Evolutionary conservation across 2,797 vertebrate genomes (phyloP).

Genomic region (Dipus sagitta): DNA sequence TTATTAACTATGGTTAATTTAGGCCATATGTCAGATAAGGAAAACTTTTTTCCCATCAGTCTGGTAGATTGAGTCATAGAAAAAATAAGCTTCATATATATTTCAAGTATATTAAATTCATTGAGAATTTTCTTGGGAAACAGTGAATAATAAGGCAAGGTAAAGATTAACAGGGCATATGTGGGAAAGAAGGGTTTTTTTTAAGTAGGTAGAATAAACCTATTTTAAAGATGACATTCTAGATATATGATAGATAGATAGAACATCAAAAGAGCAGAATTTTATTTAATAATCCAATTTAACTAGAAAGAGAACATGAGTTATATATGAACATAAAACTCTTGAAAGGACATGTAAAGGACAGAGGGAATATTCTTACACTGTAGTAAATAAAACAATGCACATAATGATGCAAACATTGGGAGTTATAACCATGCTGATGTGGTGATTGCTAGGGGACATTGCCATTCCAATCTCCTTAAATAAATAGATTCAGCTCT

Average conservation of each 20-base stretch:
- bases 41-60: not conserved
- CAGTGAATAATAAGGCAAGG: not conserved
- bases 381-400: not conserved
- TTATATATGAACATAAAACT: not conserved
- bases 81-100: not conserved
- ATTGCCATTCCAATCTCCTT: not conserved
- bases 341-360: not conserved
- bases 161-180: not conserved
- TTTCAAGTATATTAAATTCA: not conserved
- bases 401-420: not conserved
- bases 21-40: not conserved
- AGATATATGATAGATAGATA: too few relatives aligned
- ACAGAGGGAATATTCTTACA: not conserved
- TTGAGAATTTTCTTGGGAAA: not conserved
- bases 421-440: not conserved
- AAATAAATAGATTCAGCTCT: not conserved
- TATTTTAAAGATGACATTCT: not conserved
- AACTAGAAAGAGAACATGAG: not conserved
- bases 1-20: constrained; percentile 18
- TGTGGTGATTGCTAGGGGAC: not conserved
- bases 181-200: not conserved
- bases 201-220: not conserved
- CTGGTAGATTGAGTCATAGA: not conserved
- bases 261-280: not conserved
- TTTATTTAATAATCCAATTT: constrained; percentile 1